A percentile compares a stretch with the other conserved stretches of the same genome.
Evolutionary conservation across 2,888 invertebrate genomes (phyloP).

Genomic region (Formica aserva): DNA sequence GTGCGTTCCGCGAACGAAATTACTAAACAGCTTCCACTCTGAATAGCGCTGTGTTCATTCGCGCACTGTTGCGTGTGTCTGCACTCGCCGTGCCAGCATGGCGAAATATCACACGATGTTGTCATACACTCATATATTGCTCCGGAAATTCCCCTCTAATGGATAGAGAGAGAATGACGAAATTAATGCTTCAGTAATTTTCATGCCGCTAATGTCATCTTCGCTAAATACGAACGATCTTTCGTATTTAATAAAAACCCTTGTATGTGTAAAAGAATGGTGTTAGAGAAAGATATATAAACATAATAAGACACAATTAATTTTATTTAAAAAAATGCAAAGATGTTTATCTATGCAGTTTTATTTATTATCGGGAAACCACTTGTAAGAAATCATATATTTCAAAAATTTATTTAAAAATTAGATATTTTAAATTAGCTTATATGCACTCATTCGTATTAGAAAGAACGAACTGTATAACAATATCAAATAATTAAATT

Average conservation of each 20-base stretch:
- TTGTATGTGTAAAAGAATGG: not conserved
- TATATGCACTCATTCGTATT: not conserved
- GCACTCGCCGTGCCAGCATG: conserved; percentile 12
- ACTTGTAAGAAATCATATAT: not conserved
- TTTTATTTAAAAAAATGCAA: not conserved
- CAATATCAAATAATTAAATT: not conserved
- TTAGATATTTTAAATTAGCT: not conserved
- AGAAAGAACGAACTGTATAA: not conserved
- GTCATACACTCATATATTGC: conserved; percentile 46
- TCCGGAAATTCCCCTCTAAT: conserved; percentile 42
- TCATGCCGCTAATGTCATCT: conserved; percentile 37
- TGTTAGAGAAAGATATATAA: not conserved
- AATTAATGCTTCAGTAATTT: conserved; percentile 58
- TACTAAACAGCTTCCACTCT: conserved; percentile 61
- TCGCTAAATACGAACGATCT: not conserved
- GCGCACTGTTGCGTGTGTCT: conserved; percentile 39
- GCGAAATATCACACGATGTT: conserved; percentile 47
- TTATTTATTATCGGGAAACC: not conserved
- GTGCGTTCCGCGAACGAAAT: conserved; percentile 52
- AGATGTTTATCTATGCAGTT: not conserved
- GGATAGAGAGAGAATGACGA: conserved; percentile 38
- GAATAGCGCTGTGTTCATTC: conserved; percentile 51
- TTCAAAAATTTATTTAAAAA: not conserved
- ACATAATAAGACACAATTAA: not conserved
- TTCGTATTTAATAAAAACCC: not conserved